These are phyloP conservation scores for Gadopsis bispinosus DNA, from an alignment of 2,797 vertebrate species.

Conservation along the genomic window DNA sequence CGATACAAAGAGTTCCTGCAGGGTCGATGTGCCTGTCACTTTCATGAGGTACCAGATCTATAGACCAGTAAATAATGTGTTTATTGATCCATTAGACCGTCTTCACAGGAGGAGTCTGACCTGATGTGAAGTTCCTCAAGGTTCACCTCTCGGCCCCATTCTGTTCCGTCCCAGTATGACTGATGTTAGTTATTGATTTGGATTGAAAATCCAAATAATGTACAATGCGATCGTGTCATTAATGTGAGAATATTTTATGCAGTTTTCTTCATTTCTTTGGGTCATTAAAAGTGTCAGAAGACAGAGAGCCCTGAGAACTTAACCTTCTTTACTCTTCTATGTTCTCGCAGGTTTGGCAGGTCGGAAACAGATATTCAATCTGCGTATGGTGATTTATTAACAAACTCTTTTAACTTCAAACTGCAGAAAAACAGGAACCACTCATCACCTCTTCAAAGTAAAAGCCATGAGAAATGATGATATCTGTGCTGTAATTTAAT, in stretches of 20 bases:
- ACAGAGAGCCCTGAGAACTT: too few species aligned
- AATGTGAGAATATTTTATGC: neutral
- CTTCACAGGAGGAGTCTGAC: neutral
- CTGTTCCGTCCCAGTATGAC: neutral
- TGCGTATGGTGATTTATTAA: too few species aligned
- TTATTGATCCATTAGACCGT: neutral
- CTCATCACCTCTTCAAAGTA: too few species aligned
- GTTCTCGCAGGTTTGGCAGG: too few species aligned
- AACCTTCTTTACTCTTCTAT: too few species aligned
- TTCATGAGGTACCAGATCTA: conserved; percentile 89
- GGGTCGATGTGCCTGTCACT: conserved; percentile 95
- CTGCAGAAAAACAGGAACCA: too few species aligned
- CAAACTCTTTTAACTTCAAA: too few species aligned
- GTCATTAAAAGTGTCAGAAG: neutral
- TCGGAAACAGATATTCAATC: too few species aligned
- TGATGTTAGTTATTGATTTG: neutral
- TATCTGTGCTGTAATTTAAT: too few species aligned
- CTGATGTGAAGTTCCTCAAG: neutral
- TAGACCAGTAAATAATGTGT: neutral
- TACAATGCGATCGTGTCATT: too few species aligned
- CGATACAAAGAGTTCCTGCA: conserved; percentile 96
- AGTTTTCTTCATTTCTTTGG: neutral
- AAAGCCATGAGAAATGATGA: too few species aligned
- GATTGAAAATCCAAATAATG: too few species aligned
- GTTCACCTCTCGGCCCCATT: neutral